These are phyloP conservation scores for Kradibia gibbosae DNA, from an alignment of 1,140 invertebrate genomes.

Conservation along the genomic window DNA sequence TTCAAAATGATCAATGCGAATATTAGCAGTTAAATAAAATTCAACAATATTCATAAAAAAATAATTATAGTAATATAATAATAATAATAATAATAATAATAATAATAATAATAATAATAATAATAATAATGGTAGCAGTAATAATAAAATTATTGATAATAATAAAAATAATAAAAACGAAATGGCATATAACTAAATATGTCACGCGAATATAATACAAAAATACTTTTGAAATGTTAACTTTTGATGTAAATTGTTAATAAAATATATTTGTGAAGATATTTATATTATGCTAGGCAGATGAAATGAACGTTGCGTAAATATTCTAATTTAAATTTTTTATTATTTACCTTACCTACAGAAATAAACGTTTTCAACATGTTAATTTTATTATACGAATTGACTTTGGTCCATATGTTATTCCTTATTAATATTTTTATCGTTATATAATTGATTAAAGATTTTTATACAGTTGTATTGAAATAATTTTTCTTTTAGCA, in stretches of 20 bases:
- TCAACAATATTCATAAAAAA: background rate
- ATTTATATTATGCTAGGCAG: constrained; percentile 52
- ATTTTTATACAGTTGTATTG: too few species aligned
- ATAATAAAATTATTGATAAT: too few species aligned
- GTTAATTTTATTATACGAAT: too few species aligned
- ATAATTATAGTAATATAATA: background rate
- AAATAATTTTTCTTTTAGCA: too few species aligned
- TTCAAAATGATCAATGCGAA: background rate
- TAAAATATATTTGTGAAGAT: constrained; percentile 59
- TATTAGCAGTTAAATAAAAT: constrained; percentile 22
- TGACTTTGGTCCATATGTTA: too few species aligned
- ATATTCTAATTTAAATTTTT: constrained; percentile 52
- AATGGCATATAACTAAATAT: background rate
- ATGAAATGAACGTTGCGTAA: constrained; percentile 50
- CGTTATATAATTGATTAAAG: too few species aligned
- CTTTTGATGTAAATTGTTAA: constrained; percentile 71
- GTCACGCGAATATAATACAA: constrained; percentile 52
- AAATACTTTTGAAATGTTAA: constrained; percentile 68
- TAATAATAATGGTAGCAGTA: too few species aligned
- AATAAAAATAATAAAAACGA: too few species aligned
- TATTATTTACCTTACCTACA: background rate
- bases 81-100: too few species aligned
- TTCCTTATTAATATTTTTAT: too few species aligned
- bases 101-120: too few species aligned
- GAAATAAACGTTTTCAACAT: background rate